phyloP scores from a whole-genome alignment of 2,888 invertebrate genomes.

The Drosophila cognata region DNA sequence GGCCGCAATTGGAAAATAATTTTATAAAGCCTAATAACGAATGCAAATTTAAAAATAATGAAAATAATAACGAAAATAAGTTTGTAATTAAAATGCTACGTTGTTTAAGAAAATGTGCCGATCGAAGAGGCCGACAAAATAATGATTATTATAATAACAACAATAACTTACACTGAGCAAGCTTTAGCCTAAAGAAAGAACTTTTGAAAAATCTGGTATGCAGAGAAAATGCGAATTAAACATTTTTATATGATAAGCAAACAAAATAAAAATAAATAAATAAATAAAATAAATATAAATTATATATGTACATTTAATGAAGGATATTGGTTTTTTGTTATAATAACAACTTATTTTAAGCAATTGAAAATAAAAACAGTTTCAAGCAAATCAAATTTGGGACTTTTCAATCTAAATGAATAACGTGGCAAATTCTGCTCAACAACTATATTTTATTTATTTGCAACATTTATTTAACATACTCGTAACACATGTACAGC shows the following conservation, averaged over 20 bases:
- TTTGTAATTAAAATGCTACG: slow-evolving; percentile 72
- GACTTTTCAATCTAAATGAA: slow-evolving; percentile 8
- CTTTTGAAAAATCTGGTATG: slow-evolving; percentile 27
- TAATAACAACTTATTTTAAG: slow-evolving; percentile 63
- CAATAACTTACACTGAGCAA: slow-evolving; percentile 34
- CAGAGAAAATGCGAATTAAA: slow-evolving; percentile 34
- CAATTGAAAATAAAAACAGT: slow-evolving; percentile 52
- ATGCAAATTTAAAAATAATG: slow-evolving; percentile 28
- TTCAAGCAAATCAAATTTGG: slow-evolving; percentile 31
- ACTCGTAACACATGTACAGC: slow-evolving; percentile 42
- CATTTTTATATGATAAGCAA: slow-evolving; percentile 46
- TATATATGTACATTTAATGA: slow-evolving; percentile 44
- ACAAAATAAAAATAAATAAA: slow-evolving; percentile 26
- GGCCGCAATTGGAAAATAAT: slow-evolving; percentile 17
- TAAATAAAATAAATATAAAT: not conserved
- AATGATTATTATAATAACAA: slow-evolving; percentile 11
- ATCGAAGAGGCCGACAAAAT: slow-evolving; percentile 29
- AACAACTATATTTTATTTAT: slow-evolving; percentile 26
- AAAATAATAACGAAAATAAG: slow-evolving; percentile 39
- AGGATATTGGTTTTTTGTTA: slow-evolving; percentile 47
- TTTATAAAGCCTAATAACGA: slow-evolving; percentile 47
- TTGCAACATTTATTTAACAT: slow-evolving; percentile 46
- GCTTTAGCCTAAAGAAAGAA: slow-evolving; percentile 55
- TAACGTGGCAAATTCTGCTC: not conserved
- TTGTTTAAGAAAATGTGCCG: slow-evolving; percentile 59